Base-by-base conservation (phyloP, 2,797 vertebrate genomes). In the Odontamblyopus rebecca region DNA sequence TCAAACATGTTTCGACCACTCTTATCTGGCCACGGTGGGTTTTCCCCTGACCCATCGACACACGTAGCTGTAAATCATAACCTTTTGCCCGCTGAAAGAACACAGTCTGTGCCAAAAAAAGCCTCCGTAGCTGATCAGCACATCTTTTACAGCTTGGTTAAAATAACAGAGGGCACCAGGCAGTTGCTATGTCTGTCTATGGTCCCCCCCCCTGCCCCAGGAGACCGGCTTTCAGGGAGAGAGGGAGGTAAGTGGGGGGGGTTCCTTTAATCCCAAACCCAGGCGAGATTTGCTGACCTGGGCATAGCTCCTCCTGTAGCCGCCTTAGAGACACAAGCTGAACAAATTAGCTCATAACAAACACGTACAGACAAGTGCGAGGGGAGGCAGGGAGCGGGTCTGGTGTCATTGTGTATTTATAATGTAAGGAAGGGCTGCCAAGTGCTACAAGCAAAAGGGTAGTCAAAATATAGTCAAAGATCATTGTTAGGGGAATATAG, bases 271-370 rank as follows among this genome's bases (percentile, higher is more conserved):
- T 90, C 82, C 79, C 68, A 82, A 73, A 75, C 82, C 74, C 74
- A 75, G 61, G 74, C 80, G 30, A 83, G 65, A 82, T 87, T 59
- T 88, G 85, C 89, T 89, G 88, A 89, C 86, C 78, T 75, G 82
- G 79, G 77, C 73, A 67, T n/a, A 4, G 15, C 61, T 19, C 60
- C 77, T 6, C 60, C 77, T 6, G n/a, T 57, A 16, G 61, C 38
- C 12, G 65, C 77, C 78, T 82, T 68, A 56, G 71, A 85, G 75
- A 77, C 73, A 74, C 71, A 69, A 74, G 82, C 84, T 83, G 79
- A 73, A 77, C 82, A 89, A 79, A 86, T 88, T 66, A 84, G 80
- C 81, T 76, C 79, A 12, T 18, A 64, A 64, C 61, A 83, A 77
- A 78, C 72, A 80, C 41, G 72, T 72, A 75, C 70, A 76, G 61